These are phyloP conservation scores for Anguilla anguilla DNA, from an alignment of 2,797 vertebrate genomes.

Conservation along the genomic window DNA sequence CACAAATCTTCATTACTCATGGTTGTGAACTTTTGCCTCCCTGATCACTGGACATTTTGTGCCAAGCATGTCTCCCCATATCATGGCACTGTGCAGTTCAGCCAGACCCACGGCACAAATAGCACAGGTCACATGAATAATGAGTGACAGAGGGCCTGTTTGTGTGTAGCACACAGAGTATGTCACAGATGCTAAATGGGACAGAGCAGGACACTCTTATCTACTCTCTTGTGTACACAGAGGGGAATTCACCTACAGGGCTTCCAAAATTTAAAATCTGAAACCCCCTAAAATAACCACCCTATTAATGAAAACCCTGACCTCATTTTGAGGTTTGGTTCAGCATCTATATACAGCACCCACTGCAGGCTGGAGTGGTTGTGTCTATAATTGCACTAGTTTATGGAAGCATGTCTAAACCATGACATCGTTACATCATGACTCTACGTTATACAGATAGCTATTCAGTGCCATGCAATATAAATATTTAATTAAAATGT, in stretches of 20 bases:
- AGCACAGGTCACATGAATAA: not conserved
- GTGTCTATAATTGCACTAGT: not conserved
- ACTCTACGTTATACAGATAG: not conserved
- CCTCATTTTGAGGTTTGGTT: not conserved
- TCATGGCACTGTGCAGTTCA: not conserved
- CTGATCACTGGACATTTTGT: not conserved
- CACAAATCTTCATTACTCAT: not conserved
- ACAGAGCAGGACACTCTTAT: not conserved
- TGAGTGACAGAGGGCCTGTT: not conserved
- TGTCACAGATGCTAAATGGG: not conserved
- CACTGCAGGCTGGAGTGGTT: not conserved
- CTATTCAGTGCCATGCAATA: not conserved
- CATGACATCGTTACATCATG: not conserved
- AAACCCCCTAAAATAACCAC: not conserved
- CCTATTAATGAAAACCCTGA: not conserved
- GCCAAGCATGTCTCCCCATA: not conserved
- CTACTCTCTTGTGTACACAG: not conserved
- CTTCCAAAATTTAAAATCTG: not conserved
- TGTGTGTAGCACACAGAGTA: not conserved
- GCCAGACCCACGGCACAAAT: not conserved
- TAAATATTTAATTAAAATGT: not conserved
- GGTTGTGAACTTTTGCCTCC: not conserved
- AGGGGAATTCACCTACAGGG: not conserved
- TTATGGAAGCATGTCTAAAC: not conserved
- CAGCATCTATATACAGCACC: not conserved